A percentile compares a stretch with the other conserved stretches of the same genome.
These are phyloP conservation scores for Amyelois transitella DNA, from an alignment of 1,140 invertebrate genomes.

Conservation along the genomic window DNA sequence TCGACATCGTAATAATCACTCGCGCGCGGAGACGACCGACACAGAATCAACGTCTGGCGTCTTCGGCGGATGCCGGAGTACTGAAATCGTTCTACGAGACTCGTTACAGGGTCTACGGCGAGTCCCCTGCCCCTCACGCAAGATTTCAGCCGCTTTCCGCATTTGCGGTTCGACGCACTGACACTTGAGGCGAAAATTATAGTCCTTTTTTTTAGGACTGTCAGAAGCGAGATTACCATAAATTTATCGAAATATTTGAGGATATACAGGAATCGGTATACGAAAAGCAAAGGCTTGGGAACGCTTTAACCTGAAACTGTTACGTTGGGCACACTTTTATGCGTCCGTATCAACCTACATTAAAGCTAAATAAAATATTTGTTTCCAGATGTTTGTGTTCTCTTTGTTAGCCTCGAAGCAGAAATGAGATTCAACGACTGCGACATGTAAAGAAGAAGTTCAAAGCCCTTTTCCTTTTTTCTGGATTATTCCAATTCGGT, in stretches of 20 bases:
- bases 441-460: no score
- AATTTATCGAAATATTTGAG: not conserved
- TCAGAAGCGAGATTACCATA: conserved; percentile 1
- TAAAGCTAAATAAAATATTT: no score
- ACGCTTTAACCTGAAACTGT: not conserved
- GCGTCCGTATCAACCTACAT: not conserved
- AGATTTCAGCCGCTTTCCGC: conserved; percentile 13
- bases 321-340: not conserved
- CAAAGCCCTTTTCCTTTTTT: no score
- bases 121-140: conserved; percentile 18
- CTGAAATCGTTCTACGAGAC: conserved; percentile 21
- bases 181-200: conserved; percentile 5
- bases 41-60: conserved; percentile 31
- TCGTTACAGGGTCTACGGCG: conserved; percentile 1
- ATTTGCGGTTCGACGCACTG: conserved; percentile 12
- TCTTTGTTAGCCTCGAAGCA: no score
- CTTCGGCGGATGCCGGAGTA: conserved; percentile 47
- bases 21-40: conserved; percentile 26
- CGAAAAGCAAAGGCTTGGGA: not conserved
- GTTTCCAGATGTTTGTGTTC: no score
- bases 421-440: no score
- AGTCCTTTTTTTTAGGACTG: not conserved
- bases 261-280: not conserved
- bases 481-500: no score
- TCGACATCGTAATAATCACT: conserved; percentile 47